Conservation (phyloP, 2,113 vertebrate genomes). For the Melanocharis versteri region DNA sequence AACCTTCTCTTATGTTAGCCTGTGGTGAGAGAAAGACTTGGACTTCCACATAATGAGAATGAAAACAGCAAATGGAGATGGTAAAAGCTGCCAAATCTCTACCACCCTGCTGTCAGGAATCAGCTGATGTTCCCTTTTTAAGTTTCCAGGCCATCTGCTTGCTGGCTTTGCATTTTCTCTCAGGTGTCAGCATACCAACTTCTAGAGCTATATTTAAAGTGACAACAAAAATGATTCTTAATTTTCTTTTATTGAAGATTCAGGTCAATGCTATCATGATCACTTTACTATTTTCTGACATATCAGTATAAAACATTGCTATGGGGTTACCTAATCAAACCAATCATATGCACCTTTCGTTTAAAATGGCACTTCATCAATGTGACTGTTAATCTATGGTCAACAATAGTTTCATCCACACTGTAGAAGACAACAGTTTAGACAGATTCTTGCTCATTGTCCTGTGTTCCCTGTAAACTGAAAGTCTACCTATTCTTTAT, state of each 20-base stretch:
- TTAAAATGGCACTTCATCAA: background rate
- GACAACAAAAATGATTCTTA: background rate
- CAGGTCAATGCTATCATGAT: background rate
- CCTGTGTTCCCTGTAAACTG: background rate
- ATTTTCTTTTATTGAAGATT: conserved; percentile 4
- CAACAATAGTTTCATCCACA: background rate
- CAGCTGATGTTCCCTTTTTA: background rate
- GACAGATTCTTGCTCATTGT: background rate
- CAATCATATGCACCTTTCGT: background rate
- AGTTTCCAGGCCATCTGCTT: background rate
- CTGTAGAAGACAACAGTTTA: background rate
- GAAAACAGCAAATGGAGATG: background rate
- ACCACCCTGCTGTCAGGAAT: background rate
- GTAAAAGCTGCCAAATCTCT: background rate
- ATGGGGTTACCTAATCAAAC: background rate
- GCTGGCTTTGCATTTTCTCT: background rate
- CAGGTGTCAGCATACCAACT: background rate
- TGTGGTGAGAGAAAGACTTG: background rate
- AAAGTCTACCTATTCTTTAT: background rate
- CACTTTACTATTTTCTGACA: background rate
- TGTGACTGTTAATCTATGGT: background rate
- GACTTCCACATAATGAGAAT: background rate
- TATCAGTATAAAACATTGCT: background rate
- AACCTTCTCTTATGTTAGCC: background rate
- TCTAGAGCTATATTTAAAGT: background rate